These are phyloP conservation scores for Euspilapteryx auroguttella DNA, from an alignment of 2,888 invertebrate species.

Conservation along the genomic window DNA sequence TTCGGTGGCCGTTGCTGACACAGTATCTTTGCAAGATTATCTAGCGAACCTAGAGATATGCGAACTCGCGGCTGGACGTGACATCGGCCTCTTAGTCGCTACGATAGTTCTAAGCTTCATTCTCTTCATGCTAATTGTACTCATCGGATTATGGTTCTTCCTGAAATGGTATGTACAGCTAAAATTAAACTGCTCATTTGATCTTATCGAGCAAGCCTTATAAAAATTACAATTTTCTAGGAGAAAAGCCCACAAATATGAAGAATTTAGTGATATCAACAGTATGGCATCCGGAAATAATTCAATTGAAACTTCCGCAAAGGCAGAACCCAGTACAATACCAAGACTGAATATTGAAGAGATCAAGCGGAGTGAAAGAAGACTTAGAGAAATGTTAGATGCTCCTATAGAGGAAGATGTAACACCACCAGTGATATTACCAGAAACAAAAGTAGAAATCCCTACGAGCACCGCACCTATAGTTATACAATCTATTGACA, in stretches of 20 bases:
- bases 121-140: constrained; percentile 30
- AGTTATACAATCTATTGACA: constrained; percentile 43
- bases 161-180: constrained; percentile 34
- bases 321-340: constrained; percentile 16
- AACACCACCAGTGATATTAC: constrained; percentile 13
- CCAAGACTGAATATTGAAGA: constrained; percentile 36
- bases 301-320: constrained; percentile 16
- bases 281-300: constrained; percentile 26
- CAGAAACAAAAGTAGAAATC: constrained; percentile 17
- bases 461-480: constrained; percentile 18
- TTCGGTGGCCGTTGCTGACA: constrained; percentile 21
- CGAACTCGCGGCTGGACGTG: no score
- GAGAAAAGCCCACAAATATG: constrained; percentile 23
- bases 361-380: constrained; percentile 34
- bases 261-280: constrained; percentile 26
- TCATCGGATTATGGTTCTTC: constrained; percentile 28
- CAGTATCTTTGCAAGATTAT: constrained; percentile 39
- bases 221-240: constrained; percentile 15
- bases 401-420: constrained; percentile 19
- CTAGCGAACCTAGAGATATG: constrained; percentile 25
- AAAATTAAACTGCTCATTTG: constrained; percentile 14
- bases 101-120: constrained; percentile 39
- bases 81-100: constrained; percentile 33
- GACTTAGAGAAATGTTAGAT: constrained; percentile 36
- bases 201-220: constrained; percentile 12